Percentiles rank a stretch among this genome's conserved stretches.
phyloP scores from a whole-genome alignment of 2,797 vertebrate species.

The Protosalanx chinensis region DNA sequence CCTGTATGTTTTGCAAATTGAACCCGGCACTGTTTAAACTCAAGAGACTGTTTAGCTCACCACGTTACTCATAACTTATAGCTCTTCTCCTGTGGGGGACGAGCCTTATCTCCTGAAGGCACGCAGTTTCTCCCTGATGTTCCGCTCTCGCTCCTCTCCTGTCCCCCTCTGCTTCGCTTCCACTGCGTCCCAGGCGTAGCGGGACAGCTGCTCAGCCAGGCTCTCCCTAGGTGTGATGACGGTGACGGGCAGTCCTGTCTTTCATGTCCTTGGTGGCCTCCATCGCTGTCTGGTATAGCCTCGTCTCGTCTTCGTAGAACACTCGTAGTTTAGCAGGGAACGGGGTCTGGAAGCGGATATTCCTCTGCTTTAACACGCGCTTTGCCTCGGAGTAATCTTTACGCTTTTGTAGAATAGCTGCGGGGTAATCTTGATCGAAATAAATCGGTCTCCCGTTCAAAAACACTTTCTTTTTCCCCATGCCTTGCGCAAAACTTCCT shows the following conservation, averaged over 20 bases:
- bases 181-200: not conserved
- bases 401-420: conserved; percentile 2
- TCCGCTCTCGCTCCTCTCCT: conserved; percentile 1
- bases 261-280: conserved; percentile 26
- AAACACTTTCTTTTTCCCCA: conserved; percentile 23
- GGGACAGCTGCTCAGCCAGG: conserved; percentile 22
- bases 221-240: conserved; percentile 24
- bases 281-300: conserved; percentile 7
- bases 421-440: conserved; percentile 23
- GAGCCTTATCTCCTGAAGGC: conserved; percentile 2
- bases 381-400: conserved; percentile 25
- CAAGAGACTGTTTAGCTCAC: too few relatives aligned
- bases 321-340: conserved; percentile 21
- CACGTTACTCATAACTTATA: not conserved
- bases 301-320: conserved; percentile 17
- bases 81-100: not conserved
- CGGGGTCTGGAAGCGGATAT: conserved; percentile 18
- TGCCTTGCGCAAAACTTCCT: conserved; percentile 14
- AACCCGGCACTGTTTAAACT: too few relatives aligned
- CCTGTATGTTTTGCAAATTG: not conserved
- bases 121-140: conserved; percentile 4
- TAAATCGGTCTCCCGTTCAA: conserved; percentile 15
- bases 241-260: conserved; percentile 14
- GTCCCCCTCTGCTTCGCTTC: not conserved
- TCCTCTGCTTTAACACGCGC: conserved; percentile 16